Base-by-base conservation (phyloP, 2,888 invertebrate species). In the Eilema caniola region DNA sequence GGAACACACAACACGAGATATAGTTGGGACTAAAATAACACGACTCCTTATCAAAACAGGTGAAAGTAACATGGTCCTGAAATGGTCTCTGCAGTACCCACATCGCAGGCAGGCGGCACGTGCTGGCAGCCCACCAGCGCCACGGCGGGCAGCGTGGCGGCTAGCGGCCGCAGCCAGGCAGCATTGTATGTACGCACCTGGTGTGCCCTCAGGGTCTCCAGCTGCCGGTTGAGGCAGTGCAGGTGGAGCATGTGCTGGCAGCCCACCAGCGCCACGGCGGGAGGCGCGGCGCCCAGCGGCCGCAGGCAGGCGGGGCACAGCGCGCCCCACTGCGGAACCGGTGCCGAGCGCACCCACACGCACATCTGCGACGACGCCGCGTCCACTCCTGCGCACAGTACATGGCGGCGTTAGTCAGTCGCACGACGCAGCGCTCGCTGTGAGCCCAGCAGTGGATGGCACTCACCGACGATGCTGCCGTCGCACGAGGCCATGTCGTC, bases 181-280 rank as follows among this genome's bases (percentile, higher is more conserved):
- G 31, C 31, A 33, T 8, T 24, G 47, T 20, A 47, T 7, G 47
- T 16, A 60, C 25, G 10, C 10, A 71, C 68, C 69, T 62, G 74
- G 20, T 67, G 67, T 11, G 73, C 75, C 12, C 69, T 33, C 56
- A 98, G 96, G 95, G 97, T 97, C 60, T 97, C 97, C 11, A 75
- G 72, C 61, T 72, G 72, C 1, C 56, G n/a, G 85, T 97, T 97
- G 57, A 98, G 95, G 87, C 98, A 98, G 82, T 97, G 96, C 82
- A 97, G 95, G 91, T 98, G 98, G 90, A 98, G 96, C 89, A 97
- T 96, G 92, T 98, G 98, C 76, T 96, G 96, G 90, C 98, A 98
- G 69, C 96, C 77, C 95, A 96, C 89, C 97, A 98, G 74, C 96
- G 96, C 79, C 96, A 96, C 71, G 97, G 95, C 77, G 97, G 96